phyloP scores from a whole-genome alignment of 2,113 vertebrate genomes.

The Campylomormyrus tamandua region DNA sequence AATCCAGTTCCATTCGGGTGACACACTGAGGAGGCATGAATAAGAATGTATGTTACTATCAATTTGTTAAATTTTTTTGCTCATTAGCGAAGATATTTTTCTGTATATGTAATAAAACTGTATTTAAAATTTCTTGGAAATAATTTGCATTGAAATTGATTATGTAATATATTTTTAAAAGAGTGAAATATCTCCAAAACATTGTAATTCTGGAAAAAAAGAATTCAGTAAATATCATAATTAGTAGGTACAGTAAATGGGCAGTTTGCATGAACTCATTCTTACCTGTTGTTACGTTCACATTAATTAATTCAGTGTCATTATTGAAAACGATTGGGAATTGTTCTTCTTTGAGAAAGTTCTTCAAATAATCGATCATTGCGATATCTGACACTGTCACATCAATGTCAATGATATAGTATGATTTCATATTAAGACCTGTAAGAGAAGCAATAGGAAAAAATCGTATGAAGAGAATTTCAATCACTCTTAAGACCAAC shows the following conservation, averaged over 20 bases:
- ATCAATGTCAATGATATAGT: slow-evolving; percentile 29
- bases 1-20: no score
- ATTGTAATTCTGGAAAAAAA: background rate
- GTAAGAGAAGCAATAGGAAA: background rate
- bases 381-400: slow-evolving; percentile 4
- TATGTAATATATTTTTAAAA: no score
- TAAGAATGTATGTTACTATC: background rate
- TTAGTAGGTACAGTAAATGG: background rate
- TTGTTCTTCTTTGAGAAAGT: background rate
- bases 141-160: no score
- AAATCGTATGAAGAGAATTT: background rate
- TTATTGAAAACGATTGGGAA: background rate
- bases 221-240: background rate
- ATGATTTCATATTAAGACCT: background rate
- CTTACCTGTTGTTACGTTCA: slow-evolving; percentile 32
- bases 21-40: no score
- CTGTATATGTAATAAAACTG: no score
- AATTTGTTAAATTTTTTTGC: background rate
- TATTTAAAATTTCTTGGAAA: no score
- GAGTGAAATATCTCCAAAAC: background rate
- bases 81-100: no score
- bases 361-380: slow-evolving; percentile 22
- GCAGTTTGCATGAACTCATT: background rate
- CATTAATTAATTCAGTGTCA: slow-evolving; percentile 8
- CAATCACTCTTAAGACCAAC: background rate